Evolutionary conservation across 2,113 vertebrate species (phyloP).

Genomic region (Grantiella picta): DNA sequence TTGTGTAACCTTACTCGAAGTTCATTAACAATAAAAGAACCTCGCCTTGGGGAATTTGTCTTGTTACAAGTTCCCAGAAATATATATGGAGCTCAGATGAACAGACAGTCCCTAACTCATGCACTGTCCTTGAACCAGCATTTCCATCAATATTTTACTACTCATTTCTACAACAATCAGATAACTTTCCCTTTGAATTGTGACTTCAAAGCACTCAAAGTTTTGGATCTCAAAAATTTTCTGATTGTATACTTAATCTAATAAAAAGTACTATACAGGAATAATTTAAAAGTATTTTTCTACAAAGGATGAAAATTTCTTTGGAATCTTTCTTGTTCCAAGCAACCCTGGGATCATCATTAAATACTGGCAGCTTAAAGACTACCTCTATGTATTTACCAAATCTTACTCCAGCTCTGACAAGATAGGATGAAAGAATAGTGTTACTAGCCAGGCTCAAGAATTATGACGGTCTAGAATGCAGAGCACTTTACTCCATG

Average conservation of each 20-base stretch:
- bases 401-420: neutral
- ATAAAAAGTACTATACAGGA: neutral
- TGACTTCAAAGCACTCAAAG: constrained; percentile 17
- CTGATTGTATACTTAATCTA: neutral
- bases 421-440: neutral
- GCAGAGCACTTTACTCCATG: rapidly evolving
- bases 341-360: neutral
- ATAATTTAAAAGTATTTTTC: neutral
- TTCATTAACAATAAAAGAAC: neutral
- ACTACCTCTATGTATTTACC: neutral
- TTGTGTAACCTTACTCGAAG: neutral
- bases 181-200: constrained; percentile 15
- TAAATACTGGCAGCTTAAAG: neutral
- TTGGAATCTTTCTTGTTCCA: neutral
- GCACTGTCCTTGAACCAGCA: neutral
- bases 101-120: neutral
- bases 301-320: neutral
- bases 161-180: neutral
- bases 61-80: neutral
- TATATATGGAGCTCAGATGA: neutral
- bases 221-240: neutral
- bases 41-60: neutral
- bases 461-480: neutral
- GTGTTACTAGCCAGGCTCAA: neutral
- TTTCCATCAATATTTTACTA: neutral